These are phyloP conservation scores for Sturnus vulgaris DNA, from an alignment of 2,113 vertebrate species.

Conservation along the genomic window DNA sequence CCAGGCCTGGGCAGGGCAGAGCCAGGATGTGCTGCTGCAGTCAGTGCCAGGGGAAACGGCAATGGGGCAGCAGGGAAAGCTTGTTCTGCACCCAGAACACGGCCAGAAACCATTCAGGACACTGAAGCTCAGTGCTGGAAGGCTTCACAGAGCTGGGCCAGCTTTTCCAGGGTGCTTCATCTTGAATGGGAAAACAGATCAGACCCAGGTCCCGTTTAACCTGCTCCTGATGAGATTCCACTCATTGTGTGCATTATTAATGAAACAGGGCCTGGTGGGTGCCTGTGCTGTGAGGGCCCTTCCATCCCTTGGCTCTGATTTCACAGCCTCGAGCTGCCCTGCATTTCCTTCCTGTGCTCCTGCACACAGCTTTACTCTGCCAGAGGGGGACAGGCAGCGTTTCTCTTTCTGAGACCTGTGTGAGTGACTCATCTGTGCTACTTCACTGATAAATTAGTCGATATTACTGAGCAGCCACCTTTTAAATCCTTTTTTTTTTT, in stretches of 20 bases:
- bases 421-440: background rate
- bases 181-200: background rate
- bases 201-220: background rate
- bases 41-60: fast-evolving
- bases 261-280: background rate
- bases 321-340: background rate
- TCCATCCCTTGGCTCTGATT: fast-evolving
- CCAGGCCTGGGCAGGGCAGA: background rate
- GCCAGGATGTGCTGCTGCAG: background rate
- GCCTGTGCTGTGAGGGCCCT: fast-evolving
- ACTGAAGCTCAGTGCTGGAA: background rate
- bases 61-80: background rate
- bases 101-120: background rate
- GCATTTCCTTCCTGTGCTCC: background rate
- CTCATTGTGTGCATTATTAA: fast-evolving
- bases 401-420: background rate
- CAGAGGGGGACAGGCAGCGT: background rate
- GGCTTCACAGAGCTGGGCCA: background rate
- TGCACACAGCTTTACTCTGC: background rate
- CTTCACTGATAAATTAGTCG: background rate
- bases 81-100: background rate
- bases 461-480: background rate
- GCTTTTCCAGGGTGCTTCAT: fast-evolving
- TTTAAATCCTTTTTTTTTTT: background rate
- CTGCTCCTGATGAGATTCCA: background rate